These are phyloP conservation scores for Polymixis flavicincta DNA, from an alignment of 2,888 invertebrate genomes.

Conservation along the genomic window DNA sequence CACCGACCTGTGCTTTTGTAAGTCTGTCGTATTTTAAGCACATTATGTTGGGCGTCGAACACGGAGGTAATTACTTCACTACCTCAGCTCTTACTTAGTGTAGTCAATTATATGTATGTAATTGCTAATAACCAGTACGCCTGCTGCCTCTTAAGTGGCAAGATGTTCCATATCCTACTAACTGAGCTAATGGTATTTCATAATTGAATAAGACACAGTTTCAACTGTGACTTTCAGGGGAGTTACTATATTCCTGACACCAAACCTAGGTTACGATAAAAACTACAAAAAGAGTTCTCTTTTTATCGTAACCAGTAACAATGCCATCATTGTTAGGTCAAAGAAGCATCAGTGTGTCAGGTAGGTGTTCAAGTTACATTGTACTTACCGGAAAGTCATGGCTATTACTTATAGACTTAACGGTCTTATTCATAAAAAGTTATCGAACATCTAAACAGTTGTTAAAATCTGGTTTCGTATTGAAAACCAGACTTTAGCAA, in stretches of 20 bases:
- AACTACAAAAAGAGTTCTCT: no score
- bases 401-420: no score
- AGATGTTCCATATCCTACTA: constrained; percentile 3
- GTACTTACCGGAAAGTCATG: no score
- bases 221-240: neutral
- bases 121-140: constrained; percentile 33
- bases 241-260: neutral
- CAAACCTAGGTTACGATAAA: neutral
- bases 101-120: no score
- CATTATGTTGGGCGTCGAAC: neutral
- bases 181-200: constrained; percentile 11
- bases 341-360: no score
- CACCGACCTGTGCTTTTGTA: neutral
- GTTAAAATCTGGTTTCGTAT: no score
- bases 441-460: no score
- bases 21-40: constrained; percentile 1
- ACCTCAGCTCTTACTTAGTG: neutral
- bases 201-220: neutral
- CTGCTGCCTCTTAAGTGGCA: constrained; percentile 47
- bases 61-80: constrained; percentile 2
- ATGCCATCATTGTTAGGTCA: no score
- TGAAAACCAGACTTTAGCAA: no score
- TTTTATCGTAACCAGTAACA: no score
- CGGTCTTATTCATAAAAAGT: no score
- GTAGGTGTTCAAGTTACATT: no score